phyloP scores from a whole-genome alignment of 2,797 vertebrate genomes.

The Arctocebus calabarensis region DNA sequence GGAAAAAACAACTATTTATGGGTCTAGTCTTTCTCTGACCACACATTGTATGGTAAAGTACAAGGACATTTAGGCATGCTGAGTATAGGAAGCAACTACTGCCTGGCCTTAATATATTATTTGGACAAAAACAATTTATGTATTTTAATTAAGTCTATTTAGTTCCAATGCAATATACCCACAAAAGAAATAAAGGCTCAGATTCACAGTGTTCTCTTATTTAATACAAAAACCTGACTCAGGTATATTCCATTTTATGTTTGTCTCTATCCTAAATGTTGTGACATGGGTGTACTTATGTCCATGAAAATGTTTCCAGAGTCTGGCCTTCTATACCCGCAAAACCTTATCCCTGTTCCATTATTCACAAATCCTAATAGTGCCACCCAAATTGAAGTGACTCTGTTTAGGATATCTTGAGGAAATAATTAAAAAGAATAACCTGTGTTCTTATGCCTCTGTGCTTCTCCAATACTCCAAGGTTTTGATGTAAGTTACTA shows the following conservation, averaged over 20 bases:
- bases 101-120: neutral
- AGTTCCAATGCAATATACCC: neutral
- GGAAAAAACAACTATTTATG: neutral
- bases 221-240: constrained; percentile 38
- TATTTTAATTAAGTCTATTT: neutral
- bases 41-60: neutral
- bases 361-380: neutral
- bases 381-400: neutral
- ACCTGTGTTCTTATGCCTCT: neutral
- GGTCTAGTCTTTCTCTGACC: neutral
- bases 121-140: neutral
- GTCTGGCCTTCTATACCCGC: neutral
- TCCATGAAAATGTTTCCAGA: constrained; percentile 10
- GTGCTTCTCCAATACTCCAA: neutral
- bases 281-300: neutral
- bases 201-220: neutral
- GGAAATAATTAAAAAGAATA: neutral
- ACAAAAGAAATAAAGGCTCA: neutral
- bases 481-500: neutral
- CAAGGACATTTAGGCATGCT: neutral
- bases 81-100: neutral
- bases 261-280: neutral
- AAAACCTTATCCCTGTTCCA: no score
- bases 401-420: neutral
- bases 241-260: neutral